phyloP scores from a whole-genome alignment of 2,888 invertebrate genomes.

The Mythimna albipuncta region DNA sequence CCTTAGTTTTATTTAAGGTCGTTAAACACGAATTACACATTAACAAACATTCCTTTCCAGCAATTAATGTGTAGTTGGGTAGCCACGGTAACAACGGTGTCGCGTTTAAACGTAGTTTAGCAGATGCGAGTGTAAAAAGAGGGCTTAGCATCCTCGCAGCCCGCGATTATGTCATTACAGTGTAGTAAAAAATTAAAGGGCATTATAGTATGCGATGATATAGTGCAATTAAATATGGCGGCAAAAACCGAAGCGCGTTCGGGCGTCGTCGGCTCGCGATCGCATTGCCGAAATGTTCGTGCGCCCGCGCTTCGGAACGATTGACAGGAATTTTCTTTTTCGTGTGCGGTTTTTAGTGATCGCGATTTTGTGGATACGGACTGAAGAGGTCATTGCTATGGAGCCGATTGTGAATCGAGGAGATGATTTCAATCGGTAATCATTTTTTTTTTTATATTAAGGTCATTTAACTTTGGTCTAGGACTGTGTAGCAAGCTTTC shows the following conservation, averaged over 20 bases:
- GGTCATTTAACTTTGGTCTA: neutral
- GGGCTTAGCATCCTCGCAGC: conserved; percentile 70
- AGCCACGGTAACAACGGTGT: conserved; percentile 41
- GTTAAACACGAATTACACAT: conserved; percentile 53
- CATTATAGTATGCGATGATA: conserved; percentile 90
- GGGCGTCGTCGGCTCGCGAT: conserved; percentile 54
- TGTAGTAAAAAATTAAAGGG: conserved; percentile 84
- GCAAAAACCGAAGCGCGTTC: conserved; percentile 66
- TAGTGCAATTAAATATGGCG: conserved; percentile 83
- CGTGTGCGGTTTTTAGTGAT: conserved; percentile 36
- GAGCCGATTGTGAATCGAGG: neutral
- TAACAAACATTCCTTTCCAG: conserved; percentile 51
- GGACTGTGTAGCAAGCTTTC: no score
- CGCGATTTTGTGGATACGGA: conserved; percentile 18
- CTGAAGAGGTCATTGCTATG: conserved; percentile 31
- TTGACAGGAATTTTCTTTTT: conserved; percentile 55
- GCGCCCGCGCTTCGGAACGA: conserved; percentile 48
- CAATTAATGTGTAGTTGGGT: conserved; percentile 30
- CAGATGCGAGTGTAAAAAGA: conserved; percentile 75
- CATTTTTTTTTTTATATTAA: neutral
- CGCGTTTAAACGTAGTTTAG: conserved; percentile 60
- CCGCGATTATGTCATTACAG: conserved; percentile 88
- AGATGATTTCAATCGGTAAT: neutral
- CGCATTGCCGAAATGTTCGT: conserved; percentile 68
- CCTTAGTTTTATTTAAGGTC: conserved; percentile 15